Percentiles rank a stretch among this genome's conserved stretches.
These are phyloP conservation scores for Agriotes lineatus DNA, from an alignment of 2,888 invertebrate species.

Conservation along the genomic window DNA sequence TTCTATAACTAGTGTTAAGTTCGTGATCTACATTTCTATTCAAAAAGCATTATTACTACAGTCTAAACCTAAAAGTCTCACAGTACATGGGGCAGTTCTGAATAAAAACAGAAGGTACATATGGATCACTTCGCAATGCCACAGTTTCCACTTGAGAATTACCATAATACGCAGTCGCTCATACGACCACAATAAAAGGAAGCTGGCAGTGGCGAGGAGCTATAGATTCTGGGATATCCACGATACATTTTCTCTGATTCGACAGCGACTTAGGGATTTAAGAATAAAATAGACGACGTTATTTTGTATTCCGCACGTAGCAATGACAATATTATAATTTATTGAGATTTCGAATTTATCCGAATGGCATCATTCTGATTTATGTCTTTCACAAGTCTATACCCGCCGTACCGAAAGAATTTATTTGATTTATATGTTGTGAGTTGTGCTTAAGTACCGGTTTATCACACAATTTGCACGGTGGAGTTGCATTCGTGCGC, in stretches of 20 bases:
- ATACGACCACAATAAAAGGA: background rate
- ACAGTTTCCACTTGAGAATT: no score
- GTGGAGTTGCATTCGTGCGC: background rate
- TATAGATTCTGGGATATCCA: constrained; percentile 36
- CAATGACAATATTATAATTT: constrained; percentile 60
- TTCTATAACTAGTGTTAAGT: no score
- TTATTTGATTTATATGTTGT: constrained; percentile 21
- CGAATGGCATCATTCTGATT: constrained; percentile 54
- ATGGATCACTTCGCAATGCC: no score
- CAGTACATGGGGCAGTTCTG: no score
- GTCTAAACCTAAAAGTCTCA: no score
- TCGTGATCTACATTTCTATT: no score
- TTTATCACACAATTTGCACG: constrained; percentile 24
- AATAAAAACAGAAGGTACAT: no score
- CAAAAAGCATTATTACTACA: no score
- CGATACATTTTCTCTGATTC: constrained; percentile 50
- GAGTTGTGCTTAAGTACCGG: constrained; percentile 21
- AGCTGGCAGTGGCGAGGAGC: constrained; percentile 13
- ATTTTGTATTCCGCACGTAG: constrained; percentile 56
- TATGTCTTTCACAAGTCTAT: constrained; percentile 45
- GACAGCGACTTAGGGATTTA: constrained; percentile 60
- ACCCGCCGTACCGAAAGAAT: constrained; percentile 8
- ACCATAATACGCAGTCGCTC: no score
- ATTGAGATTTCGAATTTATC: constrained; percentile 58
- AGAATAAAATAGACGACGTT: constrained; percentile 50